Evolutionary conservation across 1,140 invertebrate genomes (phyloP).

Genomic region (Aphis craccivora): DNA sequence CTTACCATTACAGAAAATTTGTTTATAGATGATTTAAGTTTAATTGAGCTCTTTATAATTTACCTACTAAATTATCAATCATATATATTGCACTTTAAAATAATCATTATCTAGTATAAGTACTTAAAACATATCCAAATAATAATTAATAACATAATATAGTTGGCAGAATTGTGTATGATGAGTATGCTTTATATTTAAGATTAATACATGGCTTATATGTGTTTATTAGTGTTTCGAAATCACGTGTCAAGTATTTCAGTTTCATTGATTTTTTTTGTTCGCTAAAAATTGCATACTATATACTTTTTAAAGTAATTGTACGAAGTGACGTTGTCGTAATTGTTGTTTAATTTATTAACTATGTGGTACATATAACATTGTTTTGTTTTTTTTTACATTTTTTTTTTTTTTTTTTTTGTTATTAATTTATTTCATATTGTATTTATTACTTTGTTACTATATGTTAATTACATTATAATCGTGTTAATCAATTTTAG

Average conservation of each 20-base stretch:
- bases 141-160: neutral
- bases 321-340: neutral
- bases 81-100: neutral
- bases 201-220: neutral
- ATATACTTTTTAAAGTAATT: neutral
- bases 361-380: neutral
- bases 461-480: neutral
- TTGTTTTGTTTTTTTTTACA: neutral
- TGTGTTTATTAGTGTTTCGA: neutral
- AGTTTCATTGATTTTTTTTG: neutral
- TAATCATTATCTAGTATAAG: neutral
- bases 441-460: neutral
- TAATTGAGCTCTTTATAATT: neutral
- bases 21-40: neutral
- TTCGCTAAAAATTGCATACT: neutral
- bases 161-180: conserved; percentile 11
- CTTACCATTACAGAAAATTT: neutral
- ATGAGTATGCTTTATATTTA: too few species aligned
- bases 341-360: neutral
- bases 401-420: neutral
- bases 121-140: neutral
- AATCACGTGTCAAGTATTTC: neutral
- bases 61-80: neutral
- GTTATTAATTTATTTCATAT: neutral
- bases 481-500: neutral